A percentile compares a stretch with the other conserved stretches of the same genome.
phyloP scores from a whole-genome alignment of 2,888 invertebrate species.

The Tanytarsus gracilentus region DNA sequence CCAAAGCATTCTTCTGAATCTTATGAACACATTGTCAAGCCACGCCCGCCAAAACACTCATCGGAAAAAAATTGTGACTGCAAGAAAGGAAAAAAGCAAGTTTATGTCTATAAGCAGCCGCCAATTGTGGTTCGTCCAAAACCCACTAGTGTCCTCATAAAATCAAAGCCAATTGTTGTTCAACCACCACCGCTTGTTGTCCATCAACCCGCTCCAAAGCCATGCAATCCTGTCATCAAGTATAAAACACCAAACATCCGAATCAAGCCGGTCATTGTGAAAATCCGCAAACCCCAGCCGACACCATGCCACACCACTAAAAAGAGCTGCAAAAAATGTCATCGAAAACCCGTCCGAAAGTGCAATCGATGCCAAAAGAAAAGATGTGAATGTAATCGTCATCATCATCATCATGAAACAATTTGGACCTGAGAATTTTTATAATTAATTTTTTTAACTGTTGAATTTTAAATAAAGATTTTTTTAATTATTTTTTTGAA shows the following conservation, averaged over 20 bases:
- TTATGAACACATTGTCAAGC: not conserved
- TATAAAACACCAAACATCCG: constrained; percentile 22
- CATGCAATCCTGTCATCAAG: constrained; percentile 17
- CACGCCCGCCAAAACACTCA: not conserved
- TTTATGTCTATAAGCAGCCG: constrained; percentile 28
- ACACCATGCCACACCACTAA: constrained; percentile 2
- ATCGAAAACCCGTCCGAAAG: not conserved
- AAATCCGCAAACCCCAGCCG: constrained; percentile 21
- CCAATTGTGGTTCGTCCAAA: constrained; percentile 24
- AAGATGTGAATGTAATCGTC: not conserved
- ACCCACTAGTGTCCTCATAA: constrained; percentile 24
- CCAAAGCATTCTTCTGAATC: not conserved
- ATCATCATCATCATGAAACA: not conserved
- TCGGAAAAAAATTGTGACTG: not conserved
- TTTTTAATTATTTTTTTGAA: not conserved
- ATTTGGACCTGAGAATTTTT: not conserved
- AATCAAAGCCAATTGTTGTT: constrained; percentile 26
- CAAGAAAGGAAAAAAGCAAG: constrained; percentile 8
- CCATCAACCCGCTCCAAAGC: constrained; percentile 24
- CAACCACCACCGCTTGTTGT: constrained; percentile 25
- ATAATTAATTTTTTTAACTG: too few relatives aligned
- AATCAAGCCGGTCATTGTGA: constrained; percentile 22
- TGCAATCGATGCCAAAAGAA: constrained; percentile 19
- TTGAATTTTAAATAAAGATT: too few relatives aligned
- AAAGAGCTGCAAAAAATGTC: constrained; percentile 17